phyloP scores from a whole-genome alignment of 2,888 invertebrate species.

The Sesamia inferens region DNA sequence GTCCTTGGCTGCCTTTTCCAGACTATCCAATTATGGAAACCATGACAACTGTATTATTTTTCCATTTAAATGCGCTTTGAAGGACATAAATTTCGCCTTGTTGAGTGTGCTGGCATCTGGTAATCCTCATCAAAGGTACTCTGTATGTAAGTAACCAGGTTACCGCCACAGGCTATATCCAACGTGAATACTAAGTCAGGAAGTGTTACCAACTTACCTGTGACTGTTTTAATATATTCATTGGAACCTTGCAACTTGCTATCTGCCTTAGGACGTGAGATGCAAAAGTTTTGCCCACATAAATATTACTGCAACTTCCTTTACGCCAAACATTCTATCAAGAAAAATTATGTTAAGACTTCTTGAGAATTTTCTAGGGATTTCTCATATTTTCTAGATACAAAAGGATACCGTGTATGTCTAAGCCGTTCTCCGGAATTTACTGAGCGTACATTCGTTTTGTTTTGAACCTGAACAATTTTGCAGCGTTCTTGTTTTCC shows the following conservation, averaged over 20 bases:
- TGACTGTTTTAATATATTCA: conserved; percentile 82
- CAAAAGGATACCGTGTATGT: conserved; percentile 14
- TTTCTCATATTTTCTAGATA: conserved; percentile 30
- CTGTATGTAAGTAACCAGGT: conserved; percentile 69
- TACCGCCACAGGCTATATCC: conserved; percentile 67
- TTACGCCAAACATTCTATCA: conserved; percentile 53
- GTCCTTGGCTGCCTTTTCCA: conserved; percentile 42
- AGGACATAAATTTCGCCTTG: conserved; percentile 42
- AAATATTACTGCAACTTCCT: conserved; percentile 62
- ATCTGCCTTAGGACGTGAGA: conserved; percentile 73
- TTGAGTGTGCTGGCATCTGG: conserved; percentile 44
- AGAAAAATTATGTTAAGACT: conserved; percentile 52
- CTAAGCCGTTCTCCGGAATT: too few relatives aligned
- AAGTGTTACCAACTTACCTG: conserved; percentile 73
- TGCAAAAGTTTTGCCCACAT: conserved; percentile 71
- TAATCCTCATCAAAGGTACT: conserved; percentile 60
- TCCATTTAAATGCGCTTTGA: conserved; percentile 49
- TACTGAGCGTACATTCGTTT: background rate
- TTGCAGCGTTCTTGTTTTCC: too few relatives aligned
- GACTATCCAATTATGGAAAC: conserved; percentile 50
- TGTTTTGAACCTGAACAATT: background rate
- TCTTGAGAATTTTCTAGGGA: conserved; percentile 41
- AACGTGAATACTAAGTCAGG: conserved; percentile 81
- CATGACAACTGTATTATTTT: conserved; percentile 52
- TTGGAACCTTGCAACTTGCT: conserved; percentile 78